A percentile compares a stretch with the other conserved stretches of the same genome.
Conservation (phyloP, 2,797 vertebrate genomes). For the Kryptolebias ocellatus region DNA sequence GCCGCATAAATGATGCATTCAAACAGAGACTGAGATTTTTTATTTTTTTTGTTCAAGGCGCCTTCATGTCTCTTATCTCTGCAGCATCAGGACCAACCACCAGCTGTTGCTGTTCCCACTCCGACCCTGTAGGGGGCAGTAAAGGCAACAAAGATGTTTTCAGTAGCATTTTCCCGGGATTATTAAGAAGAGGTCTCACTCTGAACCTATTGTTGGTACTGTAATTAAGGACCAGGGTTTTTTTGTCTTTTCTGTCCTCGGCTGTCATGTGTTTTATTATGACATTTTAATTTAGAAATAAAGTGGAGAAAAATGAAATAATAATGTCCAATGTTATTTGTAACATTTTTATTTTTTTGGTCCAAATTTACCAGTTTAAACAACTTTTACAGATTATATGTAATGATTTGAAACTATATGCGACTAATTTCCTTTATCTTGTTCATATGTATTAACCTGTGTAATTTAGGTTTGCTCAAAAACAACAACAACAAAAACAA, state of each 20-base stretch:
- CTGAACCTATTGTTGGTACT: not conserved
- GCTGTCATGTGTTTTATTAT: not conserved
- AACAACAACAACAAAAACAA: no score
- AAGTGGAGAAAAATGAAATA: not conserved
- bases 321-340: not conserved
- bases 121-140: slow-evolving; percentile 53
- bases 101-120: slow-evolving; percentile 8
- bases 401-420: no score
- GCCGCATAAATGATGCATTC: slow-evolving; percentile 49
- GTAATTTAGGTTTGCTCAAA: no score
- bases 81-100: slow-evolving; percentile 48
- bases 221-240: no score
- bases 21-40: slow-evolving; percentile 25
- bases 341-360: not conserved
- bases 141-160: not conserved
- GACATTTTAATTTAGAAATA: not conserved
- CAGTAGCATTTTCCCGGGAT: not conserved
- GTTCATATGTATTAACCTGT: not conserved
- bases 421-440: not conserved
- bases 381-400: not conserved
- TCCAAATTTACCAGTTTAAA: not conserved
- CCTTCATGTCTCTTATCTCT: slow-evolving; percentile 1
- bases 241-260: not conserved
- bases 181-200: slow-evolving; percentile 27
- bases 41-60: slow-evolving; percentile 15